Evolutionary conservation across 2,113 vertebrate genomes (phyloP), one percentile per base, ranked within the genome.

Genomic region (Callopanchax toddi): DNA sequence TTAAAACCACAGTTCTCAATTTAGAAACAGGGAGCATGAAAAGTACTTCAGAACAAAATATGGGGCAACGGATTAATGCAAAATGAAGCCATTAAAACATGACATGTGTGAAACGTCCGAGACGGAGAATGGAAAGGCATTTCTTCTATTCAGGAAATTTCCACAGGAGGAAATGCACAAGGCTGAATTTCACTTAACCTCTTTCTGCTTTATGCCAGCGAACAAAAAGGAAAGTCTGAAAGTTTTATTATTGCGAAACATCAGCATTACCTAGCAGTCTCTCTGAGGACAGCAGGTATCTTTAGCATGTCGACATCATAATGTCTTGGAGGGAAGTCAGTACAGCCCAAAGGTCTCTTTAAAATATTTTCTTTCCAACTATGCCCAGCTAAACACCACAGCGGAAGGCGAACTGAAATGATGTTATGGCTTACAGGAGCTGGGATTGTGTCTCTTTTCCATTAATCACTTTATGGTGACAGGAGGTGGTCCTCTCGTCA

Each of bases 381-480:
- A 43, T 62, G 60, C 54, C 46, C 60, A 21, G 26, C 23, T 56
- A 54, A 74, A 78, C 54, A 50, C 32, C 37, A 39, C 51, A 49
- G 44, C 44, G 21, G 46, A 68, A 45, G 26, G 49, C 43, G 11
- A 46, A 37, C 50, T 26, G 56, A 56, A 54, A 67, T 62, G 20
- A 68, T 71, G 43, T 71, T 60, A 61, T 74, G 57, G 44, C 67
- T 58, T 79, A 86, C 85, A 89, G 79, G 66, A 85, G 78, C 66
- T 44, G 57, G 55, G 66, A 84, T 87, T 89, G 81, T 85, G 79
- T 82, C 79, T 78, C 55, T 51, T 69, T 59, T 82, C 69, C 75
- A 91, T 91, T 77, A 89, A 90, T 90, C 87, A 89, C 71, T 79
- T 62, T 18, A 77, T 58, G 58, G 56, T 83, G 87, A 89, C 85